These are phyloP conservation scores for Diogma glabrata DNA, from an alignment of 2,888 invertebrate genomes.

Conservation along the genomic window DNA sequence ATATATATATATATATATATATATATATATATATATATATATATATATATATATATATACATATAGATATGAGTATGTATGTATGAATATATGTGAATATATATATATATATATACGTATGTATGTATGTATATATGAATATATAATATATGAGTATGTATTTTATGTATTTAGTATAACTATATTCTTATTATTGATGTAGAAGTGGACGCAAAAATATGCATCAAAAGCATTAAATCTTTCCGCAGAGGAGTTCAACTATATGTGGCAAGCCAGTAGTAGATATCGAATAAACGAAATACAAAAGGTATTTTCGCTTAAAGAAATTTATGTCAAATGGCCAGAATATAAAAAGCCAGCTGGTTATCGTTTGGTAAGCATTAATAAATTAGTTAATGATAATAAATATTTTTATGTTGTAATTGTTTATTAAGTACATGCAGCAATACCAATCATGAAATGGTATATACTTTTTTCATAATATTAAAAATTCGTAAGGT, in stretches of 20 bases:
- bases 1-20: too few relatives aligned
- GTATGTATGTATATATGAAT: too few relatives aligned
- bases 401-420: too few relatives aligned
- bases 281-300: background rate
- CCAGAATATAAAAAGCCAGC: constrained; percentile 2
- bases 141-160: background rate
- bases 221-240: background rate
- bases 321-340: constrained; percentile 1
- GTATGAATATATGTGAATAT: too few relatives aligned
- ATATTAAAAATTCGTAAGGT: too few relatives aligned
- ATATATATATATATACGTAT: too few relatives aligned
- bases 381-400: background rate
- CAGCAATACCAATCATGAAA: too few relatives aligned
- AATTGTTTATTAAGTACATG: too few relatives aligned
- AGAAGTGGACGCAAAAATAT: background rate
- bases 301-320: background rate
- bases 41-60: too few relatives aligned
- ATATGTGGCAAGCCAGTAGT: background rate
- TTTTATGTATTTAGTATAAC: background rate
- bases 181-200: background rate
- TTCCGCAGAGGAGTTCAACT: background rate
- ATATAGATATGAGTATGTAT: too few relatives aligned
- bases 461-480: too few relatives aligned
- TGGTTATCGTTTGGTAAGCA: constrained; percentile 5
- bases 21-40: too few relatives aligned